phyloP scores from a whole-genome alignment of 2,113 vertebrate genomes.

The Eublepharis macularius region DNA sequence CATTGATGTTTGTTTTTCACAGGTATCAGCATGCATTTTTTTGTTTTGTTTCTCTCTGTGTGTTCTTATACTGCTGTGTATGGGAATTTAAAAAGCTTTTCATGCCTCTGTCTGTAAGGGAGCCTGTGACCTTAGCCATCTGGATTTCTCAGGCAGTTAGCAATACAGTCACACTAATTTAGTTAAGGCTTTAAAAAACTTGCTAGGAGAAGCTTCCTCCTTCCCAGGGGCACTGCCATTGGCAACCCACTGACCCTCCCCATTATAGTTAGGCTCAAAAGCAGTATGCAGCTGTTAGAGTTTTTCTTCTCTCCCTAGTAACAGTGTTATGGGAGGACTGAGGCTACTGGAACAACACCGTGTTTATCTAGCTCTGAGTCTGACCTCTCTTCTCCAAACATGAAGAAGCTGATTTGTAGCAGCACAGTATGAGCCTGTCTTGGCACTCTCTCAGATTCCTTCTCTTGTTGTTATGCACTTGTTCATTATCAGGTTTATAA shows the following conservation, averaged over 20 bases:
- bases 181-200: conserved; percentile 59
- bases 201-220: conserved; percentile 52
- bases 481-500: background rate
- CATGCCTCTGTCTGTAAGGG: conserved; percentile 22
- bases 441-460: conserved; percentile 20
- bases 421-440: conserved; percentile 7
- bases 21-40: conserved; percentile 24
- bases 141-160: conserved; percentile 60
- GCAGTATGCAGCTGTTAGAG: conserved; percentile 66
- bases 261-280: conserved; percentile 61
- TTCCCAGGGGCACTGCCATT: conserved; percentile 58
- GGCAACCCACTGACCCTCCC: conserved; percentile 54
- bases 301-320: conserved; percentile 61
- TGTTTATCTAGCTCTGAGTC: conserved; percentile 64
- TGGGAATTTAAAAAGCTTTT: conserved; percentile 52
- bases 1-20: background rate
- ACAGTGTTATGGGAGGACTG: conserved; percentile 29
- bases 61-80: conserved; percentile 15
- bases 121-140: conserved; percentile 35
- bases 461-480: conserved; percentile 26
- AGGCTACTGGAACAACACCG: conserved; percentile 27
- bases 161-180: conserved; percentile 64
- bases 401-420: conserved; percentile 29
- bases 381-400: conserved; percentile 54
- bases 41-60: conserved; percentile 1